These are phyloP conservation scores for Philereme vetulata DNA, from an alignment of 2,888 invertebrate species.

Conservation along the genomic window DNA sequence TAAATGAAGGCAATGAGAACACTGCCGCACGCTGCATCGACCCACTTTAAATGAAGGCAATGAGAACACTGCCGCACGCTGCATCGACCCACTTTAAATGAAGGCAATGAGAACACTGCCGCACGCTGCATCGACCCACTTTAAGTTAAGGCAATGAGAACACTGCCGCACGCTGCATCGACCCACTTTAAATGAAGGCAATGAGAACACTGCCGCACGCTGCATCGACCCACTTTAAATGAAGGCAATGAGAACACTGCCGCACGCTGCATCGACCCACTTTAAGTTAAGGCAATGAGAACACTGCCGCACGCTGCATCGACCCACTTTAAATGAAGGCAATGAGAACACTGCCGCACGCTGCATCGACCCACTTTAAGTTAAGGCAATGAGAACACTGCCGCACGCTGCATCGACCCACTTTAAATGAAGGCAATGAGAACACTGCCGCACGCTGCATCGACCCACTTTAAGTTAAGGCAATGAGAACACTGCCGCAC, in stretches of 20 bases:
- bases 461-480: constrained; percentile 67
- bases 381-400: constrained; percentile 59
- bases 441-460: constrained; percentile 52
- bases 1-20: constrained; percentile 65
- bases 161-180: constrained; percentile 54
- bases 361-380: constrained; percentile 66
- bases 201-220: constrained; percentile 53
- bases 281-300: constrained; percentile 70
- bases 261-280: constrained; percentile 58
- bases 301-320: constrained; percentile 52
- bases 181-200: constrained; percentile 68
- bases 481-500: constrained; percentile 56
- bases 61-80: constrained; percentile 53
- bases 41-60: constrained; percentile 69
- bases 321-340: constrained; percentile 68
- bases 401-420: constrained; percentile 58
- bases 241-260: constrained; percentile 59
- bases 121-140: constrained; percentile 60
- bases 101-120: constrained; percentile 59
- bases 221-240: constrained; percentile 66
- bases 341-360: constrained; percentile 55
- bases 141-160: constrained; percentile 67
- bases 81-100: constrained; percentile 67
- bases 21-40: constrained; percentile 54
- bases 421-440: constrained; percentile 69